These are phyloP conservation scores for Neostethus bicornis DNA, from an alignment of 2,797 vertebrate genomes.

Conservation along the genomic window DNA sequence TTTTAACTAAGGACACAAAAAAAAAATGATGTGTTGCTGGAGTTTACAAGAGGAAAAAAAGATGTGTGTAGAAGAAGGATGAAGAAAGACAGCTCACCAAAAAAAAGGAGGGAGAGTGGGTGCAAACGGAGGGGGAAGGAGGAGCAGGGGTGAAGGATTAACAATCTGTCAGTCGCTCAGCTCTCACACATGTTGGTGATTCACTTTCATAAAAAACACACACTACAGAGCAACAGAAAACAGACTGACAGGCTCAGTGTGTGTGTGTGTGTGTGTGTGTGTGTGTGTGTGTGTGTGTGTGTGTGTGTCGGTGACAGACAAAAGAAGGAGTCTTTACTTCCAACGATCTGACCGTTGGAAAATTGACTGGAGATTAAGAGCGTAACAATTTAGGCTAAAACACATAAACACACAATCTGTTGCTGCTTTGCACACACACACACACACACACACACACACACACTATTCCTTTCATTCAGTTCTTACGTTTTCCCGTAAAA, in stretches of 20 bases:
- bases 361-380: slow-evolving; percentile 20
- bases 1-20: slow-evolving; percentile 13
- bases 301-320: background rate
- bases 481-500: background rate
- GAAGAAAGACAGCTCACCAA: background rate
- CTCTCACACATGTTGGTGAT: slow-evolving; percentile 49
- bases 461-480: slow-evolving; percentile 7
- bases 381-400: slow-evolving; percentile 14
- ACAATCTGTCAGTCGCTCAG: slow-evolving; percentile 47
- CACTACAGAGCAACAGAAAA: slow-evolving; percentile 38
- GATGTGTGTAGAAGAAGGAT: background rate
- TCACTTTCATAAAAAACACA: slow-evolving; percentile 50
- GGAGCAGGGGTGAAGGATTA: slow-evolving; percentile 48
- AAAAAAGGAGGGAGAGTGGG: background rate
- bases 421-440: slow-evolving; percentile 3
- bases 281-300: slow-evolving; percentile 12
- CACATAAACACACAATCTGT: slow-evolving; percentile 16
- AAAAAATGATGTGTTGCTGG: background rate
- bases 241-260: slow-evolving; percentile 37
- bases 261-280: slow-evolving; percentile 26
- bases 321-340: slow-evolving; percentile 24
- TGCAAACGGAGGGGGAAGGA: slow-evolving; percentile 9
- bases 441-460: slow-evolving; percentile 2
- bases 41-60: background rate
- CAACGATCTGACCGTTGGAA: slow-evolving; percentile 25